Percentiles rank a stretch among this genome's conserved stretches.
These are phyloP conservation scores for Muschampia staudingeri DNA, from an alignment of 2,888 invertebrate genomes.

Conservation along the genomic window DNA sequence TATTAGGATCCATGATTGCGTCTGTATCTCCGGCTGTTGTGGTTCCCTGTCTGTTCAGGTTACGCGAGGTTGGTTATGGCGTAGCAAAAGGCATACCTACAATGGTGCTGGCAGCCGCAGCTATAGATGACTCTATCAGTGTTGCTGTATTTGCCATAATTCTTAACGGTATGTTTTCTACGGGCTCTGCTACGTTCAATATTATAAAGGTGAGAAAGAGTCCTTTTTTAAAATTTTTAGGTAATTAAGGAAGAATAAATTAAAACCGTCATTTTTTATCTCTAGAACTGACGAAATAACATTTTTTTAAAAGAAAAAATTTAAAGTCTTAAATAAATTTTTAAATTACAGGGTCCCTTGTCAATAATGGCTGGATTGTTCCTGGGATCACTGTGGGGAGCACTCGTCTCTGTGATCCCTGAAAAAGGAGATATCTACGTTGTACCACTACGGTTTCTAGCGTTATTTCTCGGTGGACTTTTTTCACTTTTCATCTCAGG, in stretches of 20 bases:
- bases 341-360: conserved; percentile 90
- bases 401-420: conserved; percentile 93
- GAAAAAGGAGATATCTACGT: conserved; percentile 93
- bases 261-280: too few relatives aligned
- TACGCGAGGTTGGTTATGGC: conserved; percentile 94
- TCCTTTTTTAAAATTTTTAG: too few relatives aligned
- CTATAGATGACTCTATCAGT: conserved; percentile 97
- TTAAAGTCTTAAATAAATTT: not conserved
- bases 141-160: conserved; percentile 97
- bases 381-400: conserved; percentile 94
- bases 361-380: conserved; percentile 94
- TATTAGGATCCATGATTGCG: conserved; percentile 95
- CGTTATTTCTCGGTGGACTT: conserved; percentile 94
- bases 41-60: conserved; percentile 95
- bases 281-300: too few relatives aligned
- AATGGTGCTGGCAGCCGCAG: conserved; percentile 96
- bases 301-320: too few relatives aligned
- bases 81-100: conserved; percentile 97
- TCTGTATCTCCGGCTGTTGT: conserved; percentile 98
- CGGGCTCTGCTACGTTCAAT: conserved; percentile 92
- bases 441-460: conserved; percentile 93
- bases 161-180: conserved; percentile 95
- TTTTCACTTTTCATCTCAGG: conserved; percentile 95
- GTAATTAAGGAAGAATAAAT: too few relatives aligned
- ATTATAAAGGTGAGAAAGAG: conserved; percentile 90